Conservation (phyloP, 2,888 invertebrate genomes). For the Fragum whitleyi region DNA sequence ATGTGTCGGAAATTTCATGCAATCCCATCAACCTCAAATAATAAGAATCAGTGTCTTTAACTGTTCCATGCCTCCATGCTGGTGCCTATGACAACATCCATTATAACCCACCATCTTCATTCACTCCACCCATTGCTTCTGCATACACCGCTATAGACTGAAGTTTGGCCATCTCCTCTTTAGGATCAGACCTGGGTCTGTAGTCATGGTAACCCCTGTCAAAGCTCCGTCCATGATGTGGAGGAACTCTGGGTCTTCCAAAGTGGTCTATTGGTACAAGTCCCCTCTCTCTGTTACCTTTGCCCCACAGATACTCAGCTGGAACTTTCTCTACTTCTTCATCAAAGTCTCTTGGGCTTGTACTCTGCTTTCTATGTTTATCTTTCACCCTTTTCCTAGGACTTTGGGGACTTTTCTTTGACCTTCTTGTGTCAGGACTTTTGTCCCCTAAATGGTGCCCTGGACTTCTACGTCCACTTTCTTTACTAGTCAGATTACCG, state of each 20-base stretch:
- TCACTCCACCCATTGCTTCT: conserved; percentile 57
- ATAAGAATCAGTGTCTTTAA: conserved; percentile 5
- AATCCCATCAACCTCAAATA: conserved; percentile 9
- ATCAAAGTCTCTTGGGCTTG: conserved; percentile 25
- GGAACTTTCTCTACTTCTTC: conserved; percentile 39
- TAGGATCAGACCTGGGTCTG: conserved; percentile 21
- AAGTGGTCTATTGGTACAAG: conserved; percentile 20
- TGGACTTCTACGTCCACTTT: conserved; percentile 30
- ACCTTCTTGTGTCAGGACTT: conserved; percentile 29
- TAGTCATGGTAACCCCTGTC: conserved; percentile 31
- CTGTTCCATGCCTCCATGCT: conserved; percentile 26
- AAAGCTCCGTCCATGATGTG: conserved; percentile 36
- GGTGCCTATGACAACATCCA: conserved; percentile 48
- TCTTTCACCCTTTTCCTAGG: conserved; percentile 40
- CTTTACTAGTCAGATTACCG: conserved; percentile 45
- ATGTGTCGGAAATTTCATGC: neutral
- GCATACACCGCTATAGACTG: conserved; percentile 63
- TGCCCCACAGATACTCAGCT: conserved; percentile 56
- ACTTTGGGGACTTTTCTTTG: conserved; percentile 16
- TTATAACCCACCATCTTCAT: conserved; percentile 50
- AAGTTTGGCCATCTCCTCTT: conserved; percentile 59
- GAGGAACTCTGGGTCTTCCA: conserved; percentile 9
- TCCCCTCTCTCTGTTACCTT: conserved; percentile 36
- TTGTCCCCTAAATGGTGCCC: neutral
- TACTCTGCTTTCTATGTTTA: conserved; percentile 40